A percentile compares a stretch with the other conserved stretches of the same genome.
Evolutionary conservation across 1,140 invertebrate genomes (phyloP).

Genomic region (Nephila pilipes): DNA sequence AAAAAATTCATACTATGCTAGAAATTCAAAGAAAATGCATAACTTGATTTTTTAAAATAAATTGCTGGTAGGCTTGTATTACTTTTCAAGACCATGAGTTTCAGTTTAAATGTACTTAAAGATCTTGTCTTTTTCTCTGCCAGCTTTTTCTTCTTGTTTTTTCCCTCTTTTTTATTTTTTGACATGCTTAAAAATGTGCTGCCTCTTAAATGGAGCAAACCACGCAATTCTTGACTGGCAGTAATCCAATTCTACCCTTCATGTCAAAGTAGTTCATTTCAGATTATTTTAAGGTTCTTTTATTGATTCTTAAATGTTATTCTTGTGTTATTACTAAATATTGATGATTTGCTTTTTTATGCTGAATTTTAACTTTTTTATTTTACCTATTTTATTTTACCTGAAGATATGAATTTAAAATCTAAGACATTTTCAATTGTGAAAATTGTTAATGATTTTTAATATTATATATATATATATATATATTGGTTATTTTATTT

Average conservation of each 20-base stretch:
- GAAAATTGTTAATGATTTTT: no score
- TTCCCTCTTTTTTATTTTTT: constrained; percentile 21
- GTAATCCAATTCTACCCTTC: constrained; percentile 29
- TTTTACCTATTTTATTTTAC: no score
- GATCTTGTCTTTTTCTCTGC: not conserved
- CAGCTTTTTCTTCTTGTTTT: constrained; percentile 6
- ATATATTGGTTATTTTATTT: no score
- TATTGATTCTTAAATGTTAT: constrained; percentile 7
- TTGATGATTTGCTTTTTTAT: no score
- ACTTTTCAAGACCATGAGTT: not conserved
- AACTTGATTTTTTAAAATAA: not conserved
- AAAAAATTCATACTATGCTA: no score
- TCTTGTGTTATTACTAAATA: not conserved
- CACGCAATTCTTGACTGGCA: constrained; percentile 54
- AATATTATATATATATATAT: no score
- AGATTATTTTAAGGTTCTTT: constrained; percentile 56
- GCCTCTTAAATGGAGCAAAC: constrained; percentile 59
- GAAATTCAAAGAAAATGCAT: no score
- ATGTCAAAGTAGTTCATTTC: constrained; percentile 61
- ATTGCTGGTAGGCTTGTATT: not conserved
- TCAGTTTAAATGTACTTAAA: not conserved
- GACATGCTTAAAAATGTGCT: constrained; percentile 43
- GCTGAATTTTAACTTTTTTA: no score
- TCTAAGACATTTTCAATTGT: no score
- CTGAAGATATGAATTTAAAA: no score